Percentiles rank a stretch among this genome's conserved stretches.
These are phyloP conservation scores for Dicycla oo DNA, from an alignment of 2,888 invertebrate species.

Conservation along the genomic window DNA sequence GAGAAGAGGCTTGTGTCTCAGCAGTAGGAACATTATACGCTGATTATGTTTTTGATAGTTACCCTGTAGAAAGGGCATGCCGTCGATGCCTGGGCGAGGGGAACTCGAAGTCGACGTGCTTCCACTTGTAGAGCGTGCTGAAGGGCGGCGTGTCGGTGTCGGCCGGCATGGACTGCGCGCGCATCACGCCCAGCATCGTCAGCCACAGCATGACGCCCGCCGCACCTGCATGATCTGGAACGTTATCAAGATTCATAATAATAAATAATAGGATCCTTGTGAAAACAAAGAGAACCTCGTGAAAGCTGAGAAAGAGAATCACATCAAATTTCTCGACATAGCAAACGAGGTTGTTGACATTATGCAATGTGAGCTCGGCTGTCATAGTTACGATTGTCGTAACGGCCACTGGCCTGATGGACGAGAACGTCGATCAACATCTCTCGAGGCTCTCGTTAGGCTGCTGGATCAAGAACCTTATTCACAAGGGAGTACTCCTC, in stretches of 20 bases:
- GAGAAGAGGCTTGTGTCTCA: neutral
- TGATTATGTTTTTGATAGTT: conserved; percentile 52
- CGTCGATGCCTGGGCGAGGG: conserved; percentile 90
- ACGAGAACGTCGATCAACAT: neutral
- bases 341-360: neutral
- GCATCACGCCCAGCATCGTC: conserved; percentile 85
- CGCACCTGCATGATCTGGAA: conserved; percentile 72
- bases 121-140: conserved; percentile 93
- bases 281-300: neutral
- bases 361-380: neutral
- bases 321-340: too few species aligned
- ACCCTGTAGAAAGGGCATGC: conserved; percentile 91
- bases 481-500: neutral
- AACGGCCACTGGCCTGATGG: neutral
- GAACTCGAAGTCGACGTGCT: conserved; percentile 93
- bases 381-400: neutral
- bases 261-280: neutral
- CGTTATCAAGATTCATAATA: neutral
- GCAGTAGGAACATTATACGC: neutral
- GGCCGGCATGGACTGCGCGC: conserved; percentile 81
- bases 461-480: neutral
- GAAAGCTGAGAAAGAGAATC: neutral
- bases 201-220: conserved; percentile 87
- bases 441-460: neutral
- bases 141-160: conserved; percentile 89